Base-by-base conservation (phyloP, 1,140 invertebrate genomes). In the Tetranychus urticae region DNA sequence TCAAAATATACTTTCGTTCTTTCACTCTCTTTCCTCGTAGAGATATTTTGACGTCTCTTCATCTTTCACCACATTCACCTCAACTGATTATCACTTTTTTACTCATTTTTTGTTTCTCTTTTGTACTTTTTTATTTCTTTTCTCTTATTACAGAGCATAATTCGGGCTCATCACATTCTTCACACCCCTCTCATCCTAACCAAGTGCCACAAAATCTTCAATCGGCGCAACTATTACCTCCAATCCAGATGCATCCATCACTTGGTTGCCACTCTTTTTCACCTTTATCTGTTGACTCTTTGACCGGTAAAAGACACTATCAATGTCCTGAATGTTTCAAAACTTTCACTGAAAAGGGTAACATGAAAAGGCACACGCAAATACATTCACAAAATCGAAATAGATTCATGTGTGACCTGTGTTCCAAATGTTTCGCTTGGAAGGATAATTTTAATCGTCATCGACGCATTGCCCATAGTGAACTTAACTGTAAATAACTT, bases 401-500 rank as follows among this genome's bases (percentile, higher is more conserved):
- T 14, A 63, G 63, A 59, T 67, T 64, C 50, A 61, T 66, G 54
- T 67, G 66, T 35, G 59, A 60, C 23, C 37, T 66, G 39, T 67
- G 66, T 50, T 64, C 65, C 35, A 67, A 67, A 37, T 56, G 66
- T 39, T 67, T 67, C 45, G 66, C 64, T 14, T 67, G 66, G 66
- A 65, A 65, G 39, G 66, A 65, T 57, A 67, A 67, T 59, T 58
- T 66, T 12, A 64, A 63, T 45, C 66, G 65, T 1, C 66, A 67
- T 42, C 59, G 65, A 47, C 63, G 65, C 48, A 64, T 65, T 34
- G 64, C 66, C 12, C 66, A 67, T 55, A 37, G 55, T 39, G 55
- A 56, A n/a, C 35, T 37, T 14, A 56, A 36, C 37, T 35, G 34
- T 56, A 56, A 56, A 39, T 56, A 39, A 56, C 39, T 6, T 42